Evolutionary conservation across 2,888 invertebrate genomes (phyloP).

Genomic region (Pteria penguin): DNA sequence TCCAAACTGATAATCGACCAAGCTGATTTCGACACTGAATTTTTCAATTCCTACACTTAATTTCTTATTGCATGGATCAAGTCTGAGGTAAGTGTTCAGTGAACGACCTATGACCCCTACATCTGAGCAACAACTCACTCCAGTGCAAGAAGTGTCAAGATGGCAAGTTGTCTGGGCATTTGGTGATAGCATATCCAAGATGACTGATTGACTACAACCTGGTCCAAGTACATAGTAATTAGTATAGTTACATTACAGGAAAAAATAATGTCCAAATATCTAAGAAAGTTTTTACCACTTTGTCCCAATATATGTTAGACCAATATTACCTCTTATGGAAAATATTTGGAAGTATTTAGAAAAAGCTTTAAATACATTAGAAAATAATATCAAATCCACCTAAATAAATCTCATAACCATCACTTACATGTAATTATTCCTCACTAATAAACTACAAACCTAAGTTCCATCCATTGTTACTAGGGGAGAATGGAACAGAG

Average conservation of each 20-base stretch:
- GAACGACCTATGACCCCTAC: conserved; percentile 39
- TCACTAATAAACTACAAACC: too few relatives aligned
- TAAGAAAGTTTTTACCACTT: too few relatives aligned
- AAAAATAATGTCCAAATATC: too few relatives aligned
- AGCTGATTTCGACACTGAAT: conserved; percentile 34
- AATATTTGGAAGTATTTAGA: too few relatives aligned
- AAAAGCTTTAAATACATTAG: too few relatives aligned
- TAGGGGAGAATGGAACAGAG: conserved; percentile 22
- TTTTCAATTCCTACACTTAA: conserved; percentile 48
- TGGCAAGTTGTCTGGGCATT: conserved; percentile 41
- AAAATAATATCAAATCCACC: too few relatives aligned
- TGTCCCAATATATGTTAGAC: too few relatives aligned
- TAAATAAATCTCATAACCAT: too few relatives aligned
- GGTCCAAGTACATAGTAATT: neutral
- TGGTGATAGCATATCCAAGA: conserved; percentile 10
- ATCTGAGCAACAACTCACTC: conserved; percentile 47
- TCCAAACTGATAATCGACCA: conserved; percentile 50
- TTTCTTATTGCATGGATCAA: conserved; percentile 43
- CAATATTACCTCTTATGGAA: too few relatives aligned
- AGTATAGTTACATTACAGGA: neutral
- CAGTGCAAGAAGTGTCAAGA: conserved; percentile 44
- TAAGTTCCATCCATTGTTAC: conserved; percentile 36
- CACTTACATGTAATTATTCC: too few relatives aligned
- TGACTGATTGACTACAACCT: conserved; percentile 36
- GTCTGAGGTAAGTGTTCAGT: conserved; percentile 38